Conservation (phyloP, 64 coral and sea anemone genomes). For the Pocillopora damicornis region DNA sequence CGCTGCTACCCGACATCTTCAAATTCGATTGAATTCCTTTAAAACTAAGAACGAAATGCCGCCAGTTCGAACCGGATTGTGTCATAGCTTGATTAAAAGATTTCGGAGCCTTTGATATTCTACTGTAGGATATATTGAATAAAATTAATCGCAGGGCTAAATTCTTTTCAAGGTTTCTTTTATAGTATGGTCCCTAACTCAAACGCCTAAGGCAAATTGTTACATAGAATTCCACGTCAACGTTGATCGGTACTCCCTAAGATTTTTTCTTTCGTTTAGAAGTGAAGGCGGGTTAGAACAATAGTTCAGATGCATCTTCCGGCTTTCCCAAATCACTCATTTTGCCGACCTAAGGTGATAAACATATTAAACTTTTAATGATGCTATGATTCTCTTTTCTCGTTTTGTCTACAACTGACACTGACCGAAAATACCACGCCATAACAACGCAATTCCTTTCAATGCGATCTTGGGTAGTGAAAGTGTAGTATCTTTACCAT, state of each 20-base stretch:
- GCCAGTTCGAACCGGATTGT: conserved; percentile 43
- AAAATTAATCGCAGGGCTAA: conserved; percentile 3
- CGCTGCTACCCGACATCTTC: conserved; percentile 51
- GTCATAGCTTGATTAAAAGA: conserved; percentile 67
- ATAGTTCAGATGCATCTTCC: conserved; percentile 2
- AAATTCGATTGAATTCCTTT: conserved; percentile 72
- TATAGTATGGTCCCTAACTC: background rate
- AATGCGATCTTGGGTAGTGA: background rate
- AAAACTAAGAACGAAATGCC: conserved; percentile 56
- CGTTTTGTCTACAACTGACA: background rate
- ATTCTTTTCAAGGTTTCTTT: background rate
- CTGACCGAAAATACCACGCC: background rate
- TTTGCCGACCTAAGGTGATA: conserved; percentile 39
- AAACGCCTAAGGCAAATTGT: conserved; percentile 12
- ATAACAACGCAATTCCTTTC: background rate
- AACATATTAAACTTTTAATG: conserved; percentile 37
- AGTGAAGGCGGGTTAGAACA: background rate
- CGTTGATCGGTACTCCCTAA: background rate
- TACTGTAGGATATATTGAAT: conserved; percentile 11
- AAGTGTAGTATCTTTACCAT: background rate
- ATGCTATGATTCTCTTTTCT: background rate
- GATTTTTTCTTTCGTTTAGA: background rate
- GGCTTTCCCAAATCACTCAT: conserved; percentile 21
- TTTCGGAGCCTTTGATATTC: conserved; percentile 78
- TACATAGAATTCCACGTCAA: background rate